These are phyloP conservation scores for Sparus aurata DNA, from an alignment of 2,797 vertebrate species.

Conservation along the genomic window DNA sequence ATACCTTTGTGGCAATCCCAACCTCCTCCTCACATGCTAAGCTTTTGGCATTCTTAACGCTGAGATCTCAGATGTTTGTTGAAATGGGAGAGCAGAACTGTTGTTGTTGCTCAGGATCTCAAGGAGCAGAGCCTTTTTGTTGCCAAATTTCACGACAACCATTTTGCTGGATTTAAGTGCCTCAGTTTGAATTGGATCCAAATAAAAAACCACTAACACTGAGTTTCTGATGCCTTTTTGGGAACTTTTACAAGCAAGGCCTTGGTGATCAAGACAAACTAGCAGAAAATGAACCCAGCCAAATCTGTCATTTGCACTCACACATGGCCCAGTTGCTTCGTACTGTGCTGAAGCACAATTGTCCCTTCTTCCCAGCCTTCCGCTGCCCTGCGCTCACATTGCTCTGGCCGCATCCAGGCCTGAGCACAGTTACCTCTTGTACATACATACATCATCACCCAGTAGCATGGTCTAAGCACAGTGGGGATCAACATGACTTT, in stretches of 20 bases:
- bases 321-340: too few species aligned
- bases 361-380: too few species aligned
- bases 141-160: background rate
- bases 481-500: too few species aligned
- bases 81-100: background rate
- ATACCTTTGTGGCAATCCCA: background rate
- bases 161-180: background rate
- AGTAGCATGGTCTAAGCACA: too few species aligned
- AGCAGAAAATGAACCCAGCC: conserved; percentile 4
- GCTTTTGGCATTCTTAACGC: background rate
- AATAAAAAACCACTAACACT: background rate
- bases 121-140: background rate
- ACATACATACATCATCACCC: too few species aligned
- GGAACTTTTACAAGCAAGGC: too few species aligned
- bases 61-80: background rate
- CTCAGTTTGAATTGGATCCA: background rate
- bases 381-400: too few species aligned
- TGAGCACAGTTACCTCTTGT: too few species aligned
- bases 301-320: background rate
- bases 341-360: too few species aligned
- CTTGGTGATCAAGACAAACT: conserved; percentile 11
- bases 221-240: background rate
- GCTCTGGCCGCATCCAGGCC: too few species aligned
- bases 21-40: background rate
- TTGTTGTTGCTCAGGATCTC: background rate